phyloP scores from a whole-genome alignment of 2,888 invertebrate genomes.

The Operophtera brumata region DNA sequence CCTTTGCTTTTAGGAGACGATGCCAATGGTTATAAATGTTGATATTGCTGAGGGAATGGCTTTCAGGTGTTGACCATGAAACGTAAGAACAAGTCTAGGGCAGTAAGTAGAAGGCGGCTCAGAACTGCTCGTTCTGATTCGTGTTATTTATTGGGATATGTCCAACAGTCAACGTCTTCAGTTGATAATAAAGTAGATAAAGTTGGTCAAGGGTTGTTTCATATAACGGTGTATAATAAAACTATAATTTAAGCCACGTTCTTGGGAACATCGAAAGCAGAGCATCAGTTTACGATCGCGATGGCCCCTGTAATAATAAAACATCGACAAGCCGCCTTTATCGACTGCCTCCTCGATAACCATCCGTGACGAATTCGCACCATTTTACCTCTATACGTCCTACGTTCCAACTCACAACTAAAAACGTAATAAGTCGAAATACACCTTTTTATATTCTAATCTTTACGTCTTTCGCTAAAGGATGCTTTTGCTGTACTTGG shows the following conservation, averaged over 20 bases:
- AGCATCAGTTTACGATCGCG: constrained; percentile 63
- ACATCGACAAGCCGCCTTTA: constrained; percentile 74
- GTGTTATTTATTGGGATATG: too few relatives aligned
- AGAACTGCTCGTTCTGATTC: too few relatives aligned
- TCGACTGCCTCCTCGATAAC: constrained; percentile 75
- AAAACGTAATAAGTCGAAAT: constrained; percentile 1
- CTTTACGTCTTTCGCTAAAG: neutral
- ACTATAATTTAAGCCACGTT: constrained; percentile 14
- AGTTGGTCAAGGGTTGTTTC: constrained; percentile 5
- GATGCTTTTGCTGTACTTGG: neutral
- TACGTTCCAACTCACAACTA: constrained; percentile 26
- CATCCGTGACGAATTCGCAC: constrained; percentile 79
- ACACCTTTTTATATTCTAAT: neutral
- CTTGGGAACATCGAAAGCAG: constrained; percentile 52
- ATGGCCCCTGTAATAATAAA: constrained; percentile 64
- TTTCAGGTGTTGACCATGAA: too few relatives aligned
- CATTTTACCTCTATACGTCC: constrained; percentile 48
- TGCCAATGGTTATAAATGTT: too few relatives aligned
- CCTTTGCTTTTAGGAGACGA: too few relatives aligned
- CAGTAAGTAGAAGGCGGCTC: too few relatives aligned
- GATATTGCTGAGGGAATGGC: too few relatives aligned
- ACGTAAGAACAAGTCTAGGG: too few relatives aligned
- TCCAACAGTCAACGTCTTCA: too few relatives aligned
- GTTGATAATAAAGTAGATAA: neutral
- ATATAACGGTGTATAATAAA: constrained; percentile 9